phyloP scores from a whole-genome alignment of 2,888 invertebrate genomes.

The Cancer borealis region DNA sequence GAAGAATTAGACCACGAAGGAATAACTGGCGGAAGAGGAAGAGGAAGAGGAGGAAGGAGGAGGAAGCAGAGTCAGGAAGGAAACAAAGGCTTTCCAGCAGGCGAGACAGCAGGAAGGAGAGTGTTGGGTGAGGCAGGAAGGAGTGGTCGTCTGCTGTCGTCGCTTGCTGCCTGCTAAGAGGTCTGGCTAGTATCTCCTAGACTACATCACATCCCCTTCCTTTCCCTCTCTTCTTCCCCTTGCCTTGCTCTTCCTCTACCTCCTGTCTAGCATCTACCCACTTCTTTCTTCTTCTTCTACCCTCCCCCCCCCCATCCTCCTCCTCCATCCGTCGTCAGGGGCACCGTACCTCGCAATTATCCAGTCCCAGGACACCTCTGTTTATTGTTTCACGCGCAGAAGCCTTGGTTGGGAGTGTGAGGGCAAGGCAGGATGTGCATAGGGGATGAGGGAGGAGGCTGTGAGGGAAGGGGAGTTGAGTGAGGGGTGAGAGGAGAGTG shows the following conservation, averaged over 20 bases:
- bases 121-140: not conserved
- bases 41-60: not conserved
- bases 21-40: not conserved
- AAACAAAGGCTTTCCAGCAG: not conserved
- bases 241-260: not conserved
- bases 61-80: not conserved
- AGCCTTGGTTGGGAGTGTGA: not conserved
- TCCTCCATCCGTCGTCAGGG: conserved; percentile 42
- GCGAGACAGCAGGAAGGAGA: not conserved
- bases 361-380: conserved; percentile 42
- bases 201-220: not conserved
- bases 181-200: not conserved
- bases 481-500: not conserved
- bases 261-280: not conserved
- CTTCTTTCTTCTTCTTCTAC: not conserved
- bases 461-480: not conserved
- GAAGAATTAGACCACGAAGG: not conserved
- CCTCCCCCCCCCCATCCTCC: not conserved
- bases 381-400: conserved; percentile 59
- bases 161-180: not conserved
- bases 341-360: conserved; percentile 52
- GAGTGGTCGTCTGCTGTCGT: not conserved
- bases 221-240: not conserved
- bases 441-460: not conserved
- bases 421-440: not conserved